These are phyloP conservation scores for Neodiprion fabricii DNA, from an alignment of 1,140 invertebrate genomes.

Conservation along the genomic window DNA sequence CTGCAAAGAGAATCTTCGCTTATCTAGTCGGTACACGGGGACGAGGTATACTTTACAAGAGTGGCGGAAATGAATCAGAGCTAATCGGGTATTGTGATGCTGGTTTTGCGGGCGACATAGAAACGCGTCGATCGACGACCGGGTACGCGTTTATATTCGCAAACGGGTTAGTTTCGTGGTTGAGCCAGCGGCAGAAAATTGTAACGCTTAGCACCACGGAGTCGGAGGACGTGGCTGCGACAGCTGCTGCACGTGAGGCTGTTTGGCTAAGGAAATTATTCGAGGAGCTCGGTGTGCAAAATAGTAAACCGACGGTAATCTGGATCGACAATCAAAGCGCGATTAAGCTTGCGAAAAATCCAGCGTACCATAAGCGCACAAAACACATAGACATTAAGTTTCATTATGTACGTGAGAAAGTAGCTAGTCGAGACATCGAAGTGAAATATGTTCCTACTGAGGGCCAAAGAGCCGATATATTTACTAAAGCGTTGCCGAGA, in stretches of 20 bases:
- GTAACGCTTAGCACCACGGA: slow-evolving; percentile 40
- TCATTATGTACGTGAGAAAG: not conserved
- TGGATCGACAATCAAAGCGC: not conserved
- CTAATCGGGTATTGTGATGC: not conserved
- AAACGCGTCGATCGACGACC: slow-evolving; percentile 20
- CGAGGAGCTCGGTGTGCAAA: not conserved
- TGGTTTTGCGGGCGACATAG: slow-evolving; percentile 13
- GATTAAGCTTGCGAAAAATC: slow-evolving; percentile 2
- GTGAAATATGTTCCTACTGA: not conserved
- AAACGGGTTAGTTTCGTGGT: slow-evolving; percentile 36
- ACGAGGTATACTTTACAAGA: slow-evolving; percentile 10
- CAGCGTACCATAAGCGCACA: not conserved
- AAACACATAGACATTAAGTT: not conserved
- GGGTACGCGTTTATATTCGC: slow-evolving; percentile 24
- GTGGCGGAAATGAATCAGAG: slow-evolving; percentile 4
- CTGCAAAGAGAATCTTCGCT: slow-evolving; percentile 12
- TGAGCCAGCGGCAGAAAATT: slow-evolving; percentile 37
- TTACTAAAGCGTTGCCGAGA: not conserved
- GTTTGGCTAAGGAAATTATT: slow-evolving; percentile 19
- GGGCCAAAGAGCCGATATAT: slow-evolving; percentile 4
- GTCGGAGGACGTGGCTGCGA: slow-evolving; percentile 44
- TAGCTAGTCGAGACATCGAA: not conserved
- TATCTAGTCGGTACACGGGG: slow-evolving; percentile 14
- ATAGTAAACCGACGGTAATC: not conserved
- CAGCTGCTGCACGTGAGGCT: slow-evolving; percentile 33